These are phyloP conservation scores for Spodoptera frugiperda DNA, from an alignment of 1,140 invertebrate species.

Conservation along the genomic window DNA sequence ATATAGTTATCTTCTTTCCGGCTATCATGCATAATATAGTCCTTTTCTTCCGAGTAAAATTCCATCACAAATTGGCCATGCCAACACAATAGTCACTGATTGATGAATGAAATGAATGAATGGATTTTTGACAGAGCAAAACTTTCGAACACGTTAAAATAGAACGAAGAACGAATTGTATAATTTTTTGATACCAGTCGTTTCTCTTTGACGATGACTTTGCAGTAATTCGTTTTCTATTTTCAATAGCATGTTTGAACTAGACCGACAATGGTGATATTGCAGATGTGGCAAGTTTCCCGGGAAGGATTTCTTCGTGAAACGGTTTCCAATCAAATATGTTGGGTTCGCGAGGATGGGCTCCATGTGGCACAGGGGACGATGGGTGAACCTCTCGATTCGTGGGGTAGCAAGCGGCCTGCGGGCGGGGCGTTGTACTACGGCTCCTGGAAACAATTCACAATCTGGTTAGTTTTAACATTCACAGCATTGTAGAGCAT, in stretches of 20 bases:
- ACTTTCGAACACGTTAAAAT: conserved; percentile 88
- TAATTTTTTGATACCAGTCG: conserved; percentile 93
- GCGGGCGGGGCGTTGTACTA: conserved; percentile 60
- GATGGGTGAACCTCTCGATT: conserved; percentile 56
- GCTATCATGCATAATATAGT: conserved; percentile 78
- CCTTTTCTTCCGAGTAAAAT: conserved; percentile 66
- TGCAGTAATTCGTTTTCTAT: conserved; percentile 91
- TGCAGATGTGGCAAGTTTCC: conserved; percentile 69
- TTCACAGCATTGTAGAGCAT: too few species aligned
- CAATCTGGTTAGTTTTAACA: too few species aligned
- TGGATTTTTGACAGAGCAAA: conserved; percentile 27
- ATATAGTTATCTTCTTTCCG: conserved; percentile 70
- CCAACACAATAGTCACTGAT: conserved; percentile 72
- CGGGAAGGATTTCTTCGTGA: conserved; percentile 70
- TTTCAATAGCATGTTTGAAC: conserved; percentile 87
- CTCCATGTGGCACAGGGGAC: conserved; percentile 72
- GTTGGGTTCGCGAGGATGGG: conserved; percentile 65
- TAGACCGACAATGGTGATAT: conserved; percentile 73
- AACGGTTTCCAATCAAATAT: conserved; percentile 74
- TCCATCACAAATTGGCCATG: conserved; percentile 78
- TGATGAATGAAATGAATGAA: conserved; percentile 72
- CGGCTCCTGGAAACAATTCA: conserved; percentile 73
- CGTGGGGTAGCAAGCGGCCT: conserved; percentile 42
- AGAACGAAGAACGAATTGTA: conserved; percentile 95
- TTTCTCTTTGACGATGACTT: conserved; percentile 92